These are phyloP conservation scores for Cichladusa arquata DNA, from an alignment of 2,113 vertebrate species.

Conservation along the genomic window DNA sequence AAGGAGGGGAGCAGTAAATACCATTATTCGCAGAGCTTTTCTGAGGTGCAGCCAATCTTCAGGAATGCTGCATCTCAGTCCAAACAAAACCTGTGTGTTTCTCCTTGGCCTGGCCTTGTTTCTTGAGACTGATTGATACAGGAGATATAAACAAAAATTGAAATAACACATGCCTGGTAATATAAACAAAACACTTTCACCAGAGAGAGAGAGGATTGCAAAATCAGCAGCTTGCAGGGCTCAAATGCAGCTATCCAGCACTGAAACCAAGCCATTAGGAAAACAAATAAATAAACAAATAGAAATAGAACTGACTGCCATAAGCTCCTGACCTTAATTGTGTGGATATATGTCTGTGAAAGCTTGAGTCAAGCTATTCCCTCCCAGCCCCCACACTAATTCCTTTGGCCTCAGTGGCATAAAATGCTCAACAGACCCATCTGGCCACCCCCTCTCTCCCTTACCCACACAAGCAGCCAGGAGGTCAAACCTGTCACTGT, in stretches of 20 bases:
- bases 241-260: neutral
- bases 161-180: conserved; percentile 55
- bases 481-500: neutral
- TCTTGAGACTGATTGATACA: conserved; percentile 42
- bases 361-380: neutral
- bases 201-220: conserved; percentile 28
- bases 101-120: conserved; percentile 49
- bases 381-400: neutral
- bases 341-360: neutral
- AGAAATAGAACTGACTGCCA: neutral
- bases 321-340: conserved; percentile 15
- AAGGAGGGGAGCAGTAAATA: conserved; percentile 64
- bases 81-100: conserved; percentile 69
- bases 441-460: neutral
- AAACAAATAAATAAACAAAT: conserved; percentile 2
- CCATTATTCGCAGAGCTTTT: conserved; percentile 48
- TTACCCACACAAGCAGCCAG: neutral
- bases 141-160: conserved; percentile 65
- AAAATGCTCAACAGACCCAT: accelerated
- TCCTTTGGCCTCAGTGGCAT: neutral
- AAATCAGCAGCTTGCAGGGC: conserved; percentile 1
- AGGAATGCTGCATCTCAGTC: conserved; percentile 55
- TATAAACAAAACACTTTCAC: conserved; percentile 35
- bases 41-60: conserved; percentile 67
- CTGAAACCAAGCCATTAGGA: neutral